Base-by-base conservation (phyloP, 2,797 vertebrate genomes). In the Poecilia velifera region DNA sequence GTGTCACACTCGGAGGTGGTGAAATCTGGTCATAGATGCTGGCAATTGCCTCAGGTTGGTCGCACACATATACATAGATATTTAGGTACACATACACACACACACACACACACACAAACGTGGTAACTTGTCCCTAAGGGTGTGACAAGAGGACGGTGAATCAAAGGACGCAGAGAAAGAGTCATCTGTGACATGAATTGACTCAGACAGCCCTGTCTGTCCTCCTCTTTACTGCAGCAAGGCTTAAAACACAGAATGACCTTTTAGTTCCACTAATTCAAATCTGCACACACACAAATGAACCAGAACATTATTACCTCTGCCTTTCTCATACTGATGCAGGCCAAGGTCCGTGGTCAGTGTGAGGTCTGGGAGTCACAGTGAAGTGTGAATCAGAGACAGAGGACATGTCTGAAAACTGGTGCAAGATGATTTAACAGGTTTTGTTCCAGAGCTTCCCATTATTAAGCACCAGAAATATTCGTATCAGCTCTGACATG, bases 101-200 rank as follows among this genome's bases (percentile, higher is more conserved):
- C 16, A 73, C 82, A 74, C 77, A 49, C 16, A 80, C 0, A 62
- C 6, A 13, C 76, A 83, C 62, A 82, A 85, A 91, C 46, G 82
- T 85, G 88, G 82, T 91, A 93, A 92, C 86, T 81, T 84, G 79
- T 89, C 84, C 91, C 87, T 1, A 77, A 83, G 88, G 91, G 75
- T 76, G 83, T 85, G 88, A 92, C 83, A 79, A 83, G 89, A 91
- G 92, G 88, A 88, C 90, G 87, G 81, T 84, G 88, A 92, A 87
- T 94, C 86, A 90, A 91, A 93, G 91, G 91, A 91, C 84, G n/a
- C 79, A 73, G 82, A 81, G 78, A 81, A 84, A 86, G 83, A 64
- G 84, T 89, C 87, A 82, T 88, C 73, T 78, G 41, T 94, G 93
- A 93, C 88, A 81, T 82, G 85, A 84, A 94, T 91, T 79, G 73